Conservation (phyloP, 1,140 invertebrate genomes). For the Olivierus martensii region DNA sequence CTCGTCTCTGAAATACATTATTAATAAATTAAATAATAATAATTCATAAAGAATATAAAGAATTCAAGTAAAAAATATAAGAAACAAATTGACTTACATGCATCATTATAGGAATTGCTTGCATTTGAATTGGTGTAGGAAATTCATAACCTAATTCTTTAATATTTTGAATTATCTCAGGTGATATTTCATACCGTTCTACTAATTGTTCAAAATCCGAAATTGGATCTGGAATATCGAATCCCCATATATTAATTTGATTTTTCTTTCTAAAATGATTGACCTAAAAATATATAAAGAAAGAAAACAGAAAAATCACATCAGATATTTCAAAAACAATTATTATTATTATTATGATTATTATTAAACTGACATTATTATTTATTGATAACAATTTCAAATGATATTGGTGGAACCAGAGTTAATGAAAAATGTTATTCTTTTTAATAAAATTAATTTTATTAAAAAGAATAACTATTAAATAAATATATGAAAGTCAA, state of each 20-base stretch:
- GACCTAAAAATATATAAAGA: slow-evolving; percentile 37
- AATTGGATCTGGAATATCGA: slow-evolving; percentile 56
- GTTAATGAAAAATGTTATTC: too few species aligned
- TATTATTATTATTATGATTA: too few species aligned
- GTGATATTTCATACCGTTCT: slow-evolving; percentile 38
- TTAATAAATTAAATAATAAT: too few species aligned
- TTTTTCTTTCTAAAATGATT: slow-evolving; percentile 57
- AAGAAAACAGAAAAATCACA: too few species aligned
- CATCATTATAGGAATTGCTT: slow-evolving; percentile 77
- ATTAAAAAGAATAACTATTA: too few species aligned
- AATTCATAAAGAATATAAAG: too few species aligned
- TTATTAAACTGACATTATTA: too few species aligned
- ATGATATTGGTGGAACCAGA: too few species aligned
- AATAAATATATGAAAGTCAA: too few species aligned
- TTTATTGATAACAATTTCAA: too few species aligned
- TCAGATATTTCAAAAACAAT: too few species aligned
- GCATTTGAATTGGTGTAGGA: slow-evolving; percentile 90
- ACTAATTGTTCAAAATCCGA: slow-evolving; percentile 49
- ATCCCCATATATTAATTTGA: slow-evolving; percentile 60
- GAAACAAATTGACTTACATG: slow-evolving; percentile 22
- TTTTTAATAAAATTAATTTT: too few species aligned
- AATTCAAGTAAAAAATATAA: neutral
- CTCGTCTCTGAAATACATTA: slow-evolving; percentile 44
- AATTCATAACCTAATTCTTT: slow-evolving; percentile 50
- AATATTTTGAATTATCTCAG: slow-evolving; percentile 56